These are phyloP conservation scores for Macrobrachium nipponense DNA, from an alignment of 1,140 invertebrate species.

Conservation along the genomic window DNA sequence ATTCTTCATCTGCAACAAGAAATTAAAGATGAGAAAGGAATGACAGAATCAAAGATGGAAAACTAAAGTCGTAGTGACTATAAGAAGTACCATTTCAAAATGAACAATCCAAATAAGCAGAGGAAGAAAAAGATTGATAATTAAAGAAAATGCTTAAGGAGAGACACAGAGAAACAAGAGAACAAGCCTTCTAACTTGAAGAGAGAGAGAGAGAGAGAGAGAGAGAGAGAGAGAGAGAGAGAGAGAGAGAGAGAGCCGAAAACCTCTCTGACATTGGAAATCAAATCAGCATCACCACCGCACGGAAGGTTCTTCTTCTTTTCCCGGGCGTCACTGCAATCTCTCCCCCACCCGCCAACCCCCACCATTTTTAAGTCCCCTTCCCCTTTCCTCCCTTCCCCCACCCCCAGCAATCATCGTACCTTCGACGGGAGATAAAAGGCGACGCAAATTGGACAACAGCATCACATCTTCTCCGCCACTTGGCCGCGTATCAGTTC, in stretches of 20 bases:
- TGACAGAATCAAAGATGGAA: too few species aligned
- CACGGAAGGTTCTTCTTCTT: neutral
- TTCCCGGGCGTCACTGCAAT: neutral
- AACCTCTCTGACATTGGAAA: neutral
- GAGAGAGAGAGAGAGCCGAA: neutral
- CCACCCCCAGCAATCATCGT: neutral
- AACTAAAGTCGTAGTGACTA: too few species aligned
- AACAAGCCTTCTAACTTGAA: neutral
- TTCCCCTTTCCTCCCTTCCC: neutral
- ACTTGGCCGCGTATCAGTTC: too few species aligned
- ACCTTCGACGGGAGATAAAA: neutral
- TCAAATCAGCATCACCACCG: neutral
- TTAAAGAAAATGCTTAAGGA: neutral
- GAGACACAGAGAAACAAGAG: neutral
- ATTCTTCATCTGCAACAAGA: too few species aligned
- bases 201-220: neutral
- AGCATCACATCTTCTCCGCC: too few species aligned
- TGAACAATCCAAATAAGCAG: neutral
- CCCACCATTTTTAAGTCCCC: neutral
- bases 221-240: conserved; percentile 7
- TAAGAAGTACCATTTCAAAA: too few species aligned
- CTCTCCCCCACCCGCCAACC: neutral
- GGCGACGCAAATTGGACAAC: too few species aligned
- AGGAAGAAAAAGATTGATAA: neutral
- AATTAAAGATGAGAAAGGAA: too few species aligned